A percentile compares a stretch with the other conserved stretches of the same genome.
These are phyloP conservation scores for Eupithecia inturbata DNA, from an alignment of 2,888 invertebrate species.

Conservation along the genomic window DNA sequence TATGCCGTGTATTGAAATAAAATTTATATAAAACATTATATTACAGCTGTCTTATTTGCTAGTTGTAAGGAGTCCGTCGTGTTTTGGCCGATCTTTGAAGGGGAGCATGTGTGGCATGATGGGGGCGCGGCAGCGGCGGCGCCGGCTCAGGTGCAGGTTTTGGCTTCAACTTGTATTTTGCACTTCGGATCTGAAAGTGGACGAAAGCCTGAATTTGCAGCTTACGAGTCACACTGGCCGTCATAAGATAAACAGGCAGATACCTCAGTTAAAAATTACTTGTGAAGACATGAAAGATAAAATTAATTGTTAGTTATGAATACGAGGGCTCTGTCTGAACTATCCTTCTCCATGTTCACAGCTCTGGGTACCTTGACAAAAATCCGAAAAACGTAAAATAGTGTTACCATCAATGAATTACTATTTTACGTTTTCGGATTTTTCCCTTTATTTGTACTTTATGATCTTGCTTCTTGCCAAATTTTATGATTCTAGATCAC, in stretches of 20 bases:
- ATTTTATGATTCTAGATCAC: no score
- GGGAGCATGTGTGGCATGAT: background rate
- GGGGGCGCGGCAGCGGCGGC: background rate
- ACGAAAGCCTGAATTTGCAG: background rate
- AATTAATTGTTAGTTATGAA: background rate
- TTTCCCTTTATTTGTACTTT: no score
- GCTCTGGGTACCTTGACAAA: no score
- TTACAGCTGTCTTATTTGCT: slow-evolving; percentile 52
- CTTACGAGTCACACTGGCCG: background rate
- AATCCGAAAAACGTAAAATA: no score
- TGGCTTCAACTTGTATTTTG: background rate
- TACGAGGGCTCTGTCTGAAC: background rate
- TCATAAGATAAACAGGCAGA: background rate
- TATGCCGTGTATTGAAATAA: slow-evolving; percentile 44
- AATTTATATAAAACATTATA: slow-evolving; percentile 40
- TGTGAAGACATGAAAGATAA: background rate
- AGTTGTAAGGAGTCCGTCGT: slow-evolving; percentile 10
- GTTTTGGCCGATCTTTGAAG: background rate
- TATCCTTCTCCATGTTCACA: background rate
- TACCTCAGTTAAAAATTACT: background rate
- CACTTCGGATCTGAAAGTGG: background rate
- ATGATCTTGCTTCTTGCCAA: no score
- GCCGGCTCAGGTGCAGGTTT: background rate
- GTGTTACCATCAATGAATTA: no score
- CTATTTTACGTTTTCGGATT: no score